Base-by-base conservation (phyloP, 35 echinoderm and acorn worm genomes). In the Apostichopus californicus region DNA sequence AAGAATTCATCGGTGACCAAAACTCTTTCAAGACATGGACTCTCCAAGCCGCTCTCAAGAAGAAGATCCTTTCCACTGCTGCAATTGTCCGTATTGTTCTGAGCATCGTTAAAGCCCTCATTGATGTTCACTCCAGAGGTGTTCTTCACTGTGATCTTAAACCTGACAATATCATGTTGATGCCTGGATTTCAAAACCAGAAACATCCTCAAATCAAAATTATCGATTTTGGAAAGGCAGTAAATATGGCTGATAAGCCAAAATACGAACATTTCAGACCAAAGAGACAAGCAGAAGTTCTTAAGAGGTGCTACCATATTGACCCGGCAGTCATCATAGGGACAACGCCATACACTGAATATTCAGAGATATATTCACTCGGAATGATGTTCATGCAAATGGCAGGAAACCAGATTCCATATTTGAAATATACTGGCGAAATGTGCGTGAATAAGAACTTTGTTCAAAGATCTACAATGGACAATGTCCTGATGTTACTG, bases 161-260 rank as follows among this genome's bases (percentile, higher is more conserved):
- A 85, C 5, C 23, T 0, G 55, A 85, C 15, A 85, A 85, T 58
- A 85, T 85, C 1, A 58, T 85, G 81, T 55, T 85, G 18, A 18
- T 24, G 14, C 81, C 81, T n/a, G 81, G 81, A 5, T 59, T 60
- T 59, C 20, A 58, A 18, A 9, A 56, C 21, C 12, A 53, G 4
- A 18, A 10, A 58, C 5, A 85, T n/a, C 81, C 81, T 1, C 17
- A 85, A 58, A 58, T 85, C 14, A 85, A 85, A 5, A 85, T 85
- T 59, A 85, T 85, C 14, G 81, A 85, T 25, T 85, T 85, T 25
- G 81, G 81, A 14, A 57, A 58, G 15, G 54, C 81, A 4, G 14
- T 59, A 8, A 60, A 5, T n/a, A 21, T 85, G 55, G 18, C 57
- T 58, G 55, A 25, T 3, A 22, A 53, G 20, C 54, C 81, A 8